Percentiles rank a stretch among this genome's conserved stretches.
phyloP scores from a whole-genome alignment of 2,113 vertebrate species.

The Lontra canadensis region DNA sequence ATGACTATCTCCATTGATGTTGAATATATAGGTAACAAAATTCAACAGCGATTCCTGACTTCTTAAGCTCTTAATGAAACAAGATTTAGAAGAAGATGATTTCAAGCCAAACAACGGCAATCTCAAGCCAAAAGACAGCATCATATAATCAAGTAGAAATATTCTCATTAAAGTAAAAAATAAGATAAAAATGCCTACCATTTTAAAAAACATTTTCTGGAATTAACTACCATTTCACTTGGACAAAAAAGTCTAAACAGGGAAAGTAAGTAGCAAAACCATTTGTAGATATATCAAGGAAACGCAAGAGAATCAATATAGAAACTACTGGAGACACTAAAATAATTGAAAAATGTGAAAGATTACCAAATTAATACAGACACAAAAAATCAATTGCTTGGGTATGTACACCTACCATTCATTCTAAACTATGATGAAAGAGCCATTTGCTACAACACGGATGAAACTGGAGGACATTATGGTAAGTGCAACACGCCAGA shows the following conservation, averaged over 20 bases:
- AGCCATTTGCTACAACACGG: background rate
- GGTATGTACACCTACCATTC: background rate
- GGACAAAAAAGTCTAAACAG: background rate
- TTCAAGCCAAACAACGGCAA: background rate
- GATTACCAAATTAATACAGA: background rate
- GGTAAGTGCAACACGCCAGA: background rate
- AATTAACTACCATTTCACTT: background rate
- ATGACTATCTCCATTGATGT: background rate
- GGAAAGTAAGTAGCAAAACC: background rate
- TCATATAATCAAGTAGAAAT: background rate
- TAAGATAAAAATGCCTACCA: background rate
- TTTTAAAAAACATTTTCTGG: background rate
- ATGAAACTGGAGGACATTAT: background rate
- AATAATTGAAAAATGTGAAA: background rate
- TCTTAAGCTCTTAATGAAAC: constrained; percentile 34
- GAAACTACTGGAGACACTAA: background rate
- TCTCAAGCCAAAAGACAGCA: background rate
- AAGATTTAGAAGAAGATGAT: background rate
- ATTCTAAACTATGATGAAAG: background rate
- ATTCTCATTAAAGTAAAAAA: constrained; percentile 37
- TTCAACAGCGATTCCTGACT: background rate
- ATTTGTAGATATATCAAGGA: background rate
- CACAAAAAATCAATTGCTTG: too few relatives aligned
- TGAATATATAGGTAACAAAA: constrained; percentile 14
- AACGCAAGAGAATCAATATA: background rate